Evolutionary conservation across 1,140 invertebrate genomes (phyloP), one percentile per base, ranked within the genome.

Genomic region (Parasteatoda tepidariorum): DNA sequence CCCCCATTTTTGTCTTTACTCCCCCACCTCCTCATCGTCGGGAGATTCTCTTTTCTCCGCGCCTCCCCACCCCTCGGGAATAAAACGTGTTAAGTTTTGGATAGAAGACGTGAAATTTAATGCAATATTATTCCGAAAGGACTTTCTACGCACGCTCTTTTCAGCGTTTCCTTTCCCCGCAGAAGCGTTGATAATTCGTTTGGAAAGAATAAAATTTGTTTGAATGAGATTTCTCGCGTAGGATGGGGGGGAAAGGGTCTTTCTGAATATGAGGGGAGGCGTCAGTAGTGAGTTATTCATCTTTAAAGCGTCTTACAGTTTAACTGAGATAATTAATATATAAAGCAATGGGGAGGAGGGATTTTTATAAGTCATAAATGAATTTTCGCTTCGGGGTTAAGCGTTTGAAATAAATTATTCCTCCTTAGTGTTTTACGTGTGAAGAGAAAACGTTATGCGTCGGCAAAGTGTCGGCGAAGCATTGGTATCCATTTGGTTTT

Each of bases 41-140:
- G 24, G n/a, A 24, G 48, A 28, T 22, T 41, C 34, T 30, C 28
- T 30, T 30, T 41, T 64, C 38, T 73, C 57, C 57, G n/a, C n/a
- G n/a, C 41, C 64, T 68, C 62, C 62, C 75, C 61, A 55, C 18
- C 62, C 30, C 18, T 13, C 18, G 67, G 78, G 78, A 81, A 57
- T 81, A 70, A 68, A 61, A 81, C 61, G 78, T 81, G 78, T 81
- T 68, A 70, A 81, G 48, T 81, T 70, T 70, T 81, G 66, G 78
- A 81, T 81, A 81, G 78, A 66, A 81, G 78, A 81, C 54, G 66
- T 70, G 66, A 70, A 81, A 81, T 81, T 81, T 81, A 81, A 81
- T 81, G 66, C 66, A 70, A 81, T 70, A 68, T 81, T 81, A 81
- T 81, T 81, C 78, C 66, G 30, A 31, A 22, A 30, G 66, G 78